Conservation (phyloP, 37 sponge, comb jelly and placozoan genomes). For the Ephydatia muelleri region DNA sequence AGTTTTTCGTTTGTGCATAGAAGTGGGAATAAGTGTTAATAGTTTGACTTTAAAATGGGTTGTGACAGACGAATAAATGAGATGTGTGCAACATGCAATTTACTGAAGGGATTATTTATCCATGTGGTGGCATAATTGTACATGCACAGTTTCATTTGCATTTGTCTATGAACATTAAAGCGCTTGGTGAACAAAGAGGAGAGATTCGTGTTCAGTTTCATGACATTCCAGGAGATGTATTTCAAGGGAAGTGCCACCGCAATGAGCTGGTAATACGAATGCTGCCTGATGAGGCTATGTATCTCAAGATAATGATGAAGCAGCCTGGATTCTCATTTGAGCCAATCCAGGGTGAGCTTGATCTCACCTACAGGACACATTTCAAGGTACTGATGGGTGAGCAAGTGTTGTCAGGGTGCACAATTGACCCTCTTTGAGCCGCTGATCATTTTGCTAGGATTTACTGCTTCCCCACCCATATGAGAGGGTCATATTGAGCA, state of each 20-base stretch:
- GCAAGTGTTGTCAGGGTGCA: too few species aligned
- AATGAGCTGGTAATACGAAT: conserved; percentile 98
- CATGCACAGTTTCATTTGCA: too few species aligned
- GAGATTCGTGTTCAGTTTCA: conserved; percentile 94
- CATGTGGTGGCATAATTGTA: too few species aligned
- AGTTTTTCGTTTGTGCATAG: too few species aligned
- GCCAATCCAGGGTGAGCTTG: conserved; percentile 90
- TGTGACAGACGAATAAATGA: too few species aligned
- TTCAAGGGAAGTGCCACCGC: conserved; percentile 72
- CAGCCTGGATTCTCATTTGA: conserved; percentile 95
- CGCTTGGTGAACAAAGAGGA: conserved; percentile 92
- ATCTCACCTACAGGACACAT: conserved; percentile 88
- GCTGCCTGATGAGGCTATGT: conserved; percentile 97
- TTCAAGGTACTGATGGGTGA: conserved; percentile 84
- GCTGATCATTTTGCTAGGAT: conserved; percentile 38
- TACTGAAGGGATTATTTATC: too few species aligned
- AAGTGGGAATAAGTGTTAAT: too few species aligned
- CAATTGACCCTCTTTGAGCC: neutral
- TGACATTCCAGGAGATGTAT: conserved; percentile 97
- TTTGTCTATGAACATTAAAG: too few species aligned
- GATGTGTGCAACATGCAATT: too few species aligned
- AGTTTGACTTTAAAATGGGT: too few species aligned
- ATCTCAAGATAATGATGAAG: conserved; percentile 95
- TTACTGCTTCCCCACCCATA: conserved; percentile 95
- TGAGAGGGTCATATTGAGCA: conserved; percentile 93